These are phyloP conservation scores for Eustalomyia histrio DNA, from an alignment of 2,888 invertebrate genomes.

Conservation along the genomic window DNA sequence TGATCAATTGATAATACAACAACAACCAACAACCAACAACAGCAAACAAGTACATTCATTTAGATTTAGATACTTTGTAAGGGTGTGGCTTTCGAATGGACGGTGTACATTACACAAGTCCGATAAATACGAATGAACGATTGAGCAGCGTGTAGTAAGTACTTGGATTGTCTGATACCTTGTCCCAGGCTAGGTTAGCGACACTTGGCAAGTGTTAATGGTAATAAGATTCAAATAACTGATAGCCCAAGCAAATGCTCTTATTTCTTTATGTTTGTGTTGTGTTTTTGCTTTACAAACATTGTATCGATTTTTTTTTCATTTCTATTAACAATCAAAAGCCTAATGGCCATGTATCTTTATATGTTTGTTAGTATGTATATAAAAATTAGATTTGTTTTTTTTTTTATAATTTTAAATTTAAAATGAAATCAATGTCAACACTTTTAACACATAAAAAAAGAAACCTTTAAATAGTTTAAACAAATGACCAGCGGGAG, in stretches of 20 bases:
- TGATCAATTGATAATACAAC: slow-evolving; percentile 57
- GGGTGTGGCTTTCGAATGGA: slow-evolving; percentile 58
- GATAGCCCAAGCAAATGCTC: slow-evolving; percentile 54
- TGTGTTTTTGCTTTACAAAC: slow-evolving; percentile 24
- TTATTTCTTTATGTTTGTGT: slow-evolving; percentile 27
- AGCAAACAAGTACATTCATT: slow-evolving; percentile 46
- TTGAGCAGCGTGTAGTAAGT: background rate
- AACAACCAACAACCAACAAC: too few relatives aligned
- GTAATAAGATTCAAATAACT: slow-evolving; percentile 64
- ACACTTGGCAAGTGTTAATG: slow-evolving; percentile 66
- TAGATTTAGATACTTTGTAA: slow-evolving; percentile 44
- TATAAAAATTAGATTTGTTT: slow-evolving; percentile 24
- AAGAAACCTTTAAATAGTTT: slow-evolving; percentile 46
- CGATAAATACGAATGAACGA: background rate
- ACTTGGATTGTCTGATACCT: slow-evolving; percentile 19
- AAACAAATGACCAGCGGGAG: slow-evolving; percentile 50
- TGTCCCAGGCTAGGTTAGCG: slow-evolving; percentile 54
- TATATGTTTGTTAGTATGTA: slow-evolving; percentile 7
- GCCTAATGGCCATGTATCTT: slow-evolving; percentile 52
- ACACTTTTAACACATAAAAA: slow-evolving; percentile 46
- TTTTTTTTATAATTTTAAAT: slow-evolving; percentile 3
- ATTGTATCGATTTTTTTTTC: slow-evolving; percentile 35
- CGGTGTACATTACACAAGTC: slow-evolving; percentile 48
- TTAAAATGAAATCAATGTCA: slow-evolving; percentile 62
- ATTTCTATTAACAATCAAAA: slow-evolving; percentile 37